A percentile compares a stretch with the other conserved stretches of the same genome.
phyloP scores from a whole-genome alignment of 2,797 vertebrate species.

The Liparis tanakae region DNA sequence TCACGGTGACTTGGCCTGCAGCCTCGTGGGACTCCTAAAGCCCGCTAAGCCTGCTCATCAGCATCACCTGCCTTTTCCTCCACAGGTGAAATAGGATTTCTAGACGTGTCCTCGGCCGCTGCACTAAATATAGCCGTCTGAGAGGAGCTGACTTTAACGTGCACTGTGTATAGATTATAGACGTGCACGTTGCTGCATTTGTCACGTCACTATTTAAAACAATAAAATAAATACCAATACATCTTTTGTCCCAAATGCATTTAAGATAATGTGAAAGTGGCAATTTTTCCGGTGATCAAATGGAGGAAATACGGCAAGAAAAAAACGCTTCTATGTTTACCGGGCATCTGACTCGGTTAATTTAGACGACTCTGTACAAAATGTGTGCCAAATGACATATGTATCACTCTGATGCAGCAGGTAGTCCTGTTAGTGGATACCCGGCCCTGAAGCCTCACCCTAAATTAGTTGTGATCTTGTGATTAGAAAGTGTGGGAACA shows the following conservation, averaged over 20 bases:
- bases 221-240: no score
- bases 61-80: conserved; percentile 36
- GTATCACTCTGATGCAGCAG: conserved; percentile 28
- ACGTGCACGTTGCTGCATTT: not conserved
- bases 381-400: not conserved
- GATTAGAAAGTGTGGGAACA: conserved; percentile 19
- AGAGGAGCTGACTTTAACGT: conserved; percentile 14
- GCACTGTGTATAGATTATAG: not conserved
- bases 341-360: not conserved
- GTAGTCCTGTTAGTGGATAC: conserved; percentile 41
- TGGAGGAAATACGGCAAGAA: not conserved
- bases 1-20: conserved; percentile 37
- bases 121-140: conserved; percentile 53
- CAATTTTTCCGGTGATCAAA: not conserved
- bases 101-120: not conserved
- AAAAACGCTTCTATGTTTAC: not conserved
- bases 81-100: conserved; percentile 55
- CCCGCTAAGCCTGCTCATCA: conserved; percentile 51
- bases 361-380: not conserved
- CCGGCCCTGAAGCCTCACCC: conserved; percentile 41
- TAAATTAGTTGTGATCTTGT: conserved; percentile 41
- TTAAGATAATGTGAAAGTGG: not conserved
- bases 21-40: conserved; percentile 39
- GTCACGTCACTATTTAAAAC: not conserved
- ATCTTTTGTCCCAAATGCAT: not conserved